These are phyloP conservation scores for Bungarus multicinctus DNA, from an alignment of 2,113 vertebrate species.

Conservation along the genomic window DNA sequence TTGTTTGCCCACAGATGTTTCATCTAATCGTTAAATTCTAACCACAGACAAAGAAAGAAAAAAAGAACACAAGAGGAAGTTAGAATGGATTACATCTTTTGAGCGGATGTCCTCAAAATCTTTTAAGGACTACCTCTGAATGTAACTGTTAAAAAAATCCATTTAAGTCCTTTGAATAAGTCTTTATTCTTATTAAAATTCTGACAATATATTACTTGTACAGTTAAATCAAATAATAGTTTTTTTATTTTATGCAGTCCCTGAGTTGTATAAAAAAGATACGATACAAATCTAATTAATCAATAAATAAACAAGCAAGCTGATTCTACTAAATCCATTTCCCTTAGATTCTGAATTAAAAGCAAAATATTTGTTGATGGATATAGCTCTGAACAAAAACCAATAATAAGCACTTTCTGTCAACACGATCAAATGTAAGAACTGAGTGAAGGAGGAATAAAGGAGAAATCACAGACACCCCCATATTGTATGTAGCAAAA, in stretches of 20 bases:
- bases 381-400: neutral
- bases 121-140: neutral
- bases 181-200: slow-evolving; percentile 35
- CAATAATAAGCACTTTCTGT: rapidly evolving
- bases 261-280: neutral
- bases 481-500: neutral
- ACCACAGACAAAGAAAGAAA: neutral
- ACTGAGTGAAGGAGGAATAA: rapidly evolving
- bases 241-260: neutral
- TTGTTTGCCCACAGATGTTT: neutral
- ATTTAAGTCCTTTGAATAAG: neutral
- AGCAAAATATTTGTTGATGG: neutral
- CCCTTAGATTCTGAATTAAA: neutral
- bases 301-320: neutral
- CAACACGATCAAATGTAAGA: rapidly evolving
- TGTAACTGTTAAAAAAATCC: neutral
- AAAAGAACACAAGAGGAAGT: neutral
- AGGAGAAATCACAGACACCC: neutral
- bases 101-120: neutral
- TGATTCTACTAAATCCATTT: neutral
- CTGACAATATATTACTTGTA: neutral
- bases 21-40: neutral
- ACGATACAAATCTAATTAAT: neutral
- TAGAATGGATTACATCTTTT: neutral
- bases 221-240: neutral